Percentiles rank a stretch among this genome's conserved stretches.
Conservation (phyloP, 2,888 invertebrate species). For the Empis livida region DNA sequence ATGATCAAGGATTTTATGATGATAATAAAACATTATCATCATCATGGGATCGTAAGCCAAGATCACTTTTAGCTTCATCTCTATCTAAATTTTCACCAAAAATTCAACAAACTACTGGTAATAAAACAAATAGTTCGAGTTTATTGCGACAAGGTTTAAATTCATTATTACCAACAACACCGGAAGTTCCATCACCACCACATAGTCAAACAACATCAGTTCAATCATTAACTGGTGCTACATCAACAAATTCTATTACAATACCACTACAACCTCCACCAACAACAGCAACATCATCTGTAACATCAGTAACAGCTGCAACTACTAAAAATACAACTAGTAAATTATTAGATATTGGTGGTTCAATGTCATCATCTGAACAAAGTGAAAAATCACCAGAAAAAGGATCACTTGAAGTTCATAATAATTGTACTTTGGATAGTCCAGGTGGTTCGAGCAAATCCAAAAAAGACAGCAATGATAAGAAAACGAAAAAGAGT, state of each 20-base stretch:
- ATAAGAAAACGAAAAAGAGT: constrained; percentile 31
- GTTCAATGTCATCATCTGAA: constrained; percentile 29
- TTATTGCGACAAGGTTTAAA: constrained; percentile 31
- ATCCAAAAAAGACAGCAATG: constrained; percentile 39
- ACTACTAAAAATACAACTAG: constrained; percentile 23
- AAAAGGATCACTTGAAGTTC: constrained; percentile 30
- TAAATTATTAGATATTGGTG: constrained; percentile 27
- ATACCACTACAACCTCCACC: constrained; percentile 17
- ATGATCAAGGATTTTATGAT: constrained; percentile 80
- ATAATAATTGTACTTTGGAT: constrained; percentile 27
- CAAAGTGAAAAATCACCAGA: constrained; percentile 40
- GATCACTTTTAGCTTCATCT: constrained; percentile 22
- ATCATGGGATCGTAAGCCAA: constrained; percentile 42
- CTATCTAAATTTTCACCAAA: constrained; percentile 39
- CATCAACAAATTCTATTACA: constrained; percentile 1
- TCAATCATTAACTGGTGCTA: constrained; percentile 16
- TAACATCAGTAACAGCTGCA: constrained; percentile 28
- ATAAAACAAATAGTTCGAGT: constrained; percentile 18
- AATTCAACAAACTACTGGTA: constrained; percentile 11
- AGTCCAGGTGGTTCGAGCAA: constrained; percentile 43
- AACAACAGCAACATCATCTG: constrained; percentile 29
- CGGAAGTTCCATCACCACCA: constrained; percentile 25
- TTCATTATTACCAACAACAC: constrained; percentile 32
- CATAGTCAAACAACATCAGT: constrained; percentile 21
- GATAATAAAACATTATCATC: constrained; percentile 76